Conservation (phyloP, 2,797 vertebrate genomes). For the Channa striata region DNA sequence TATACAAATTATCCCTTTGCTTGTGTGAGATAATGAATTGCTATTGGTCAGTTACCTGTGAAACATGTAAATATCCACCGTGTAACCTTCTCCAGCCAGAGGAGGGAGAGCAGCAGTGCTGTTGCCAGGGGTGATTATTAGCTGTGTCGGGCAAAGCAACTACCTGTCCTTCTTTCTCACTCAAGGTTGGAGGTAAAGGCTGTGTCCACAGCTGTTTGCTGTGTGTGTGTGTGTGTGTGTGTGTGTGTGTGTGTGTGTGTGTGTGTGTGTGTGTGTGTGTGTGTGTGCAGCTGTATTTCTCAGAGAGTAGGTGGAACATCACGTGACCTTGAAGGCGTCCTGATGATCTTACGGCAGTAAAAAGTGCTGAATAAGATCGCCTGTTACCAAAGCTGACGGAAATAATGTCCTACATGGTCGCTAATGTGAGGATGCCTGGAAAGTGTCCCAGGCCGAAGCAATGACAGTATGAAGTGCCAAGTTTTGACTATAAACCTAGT, state of each 20-base stretch:
- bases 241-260: constrained; percentile 22
- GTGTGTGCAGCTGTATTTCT: constrained; percentile 12
- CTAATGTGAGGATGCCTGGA: constrained; percentile 34
- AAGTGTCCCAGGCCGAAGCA: constrained; percentile 31
- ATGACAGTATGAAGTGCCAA: constrained; percentile 9
- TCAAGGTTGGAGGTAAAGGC: constrained; percentile 9
- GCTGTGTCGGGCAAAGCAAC: constrained; percentile 34
- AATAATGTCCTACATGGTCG: constrained; percentile 36
- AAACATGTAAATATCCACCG: constrained; percentile 57
- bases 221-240: constrained; percentile 15
- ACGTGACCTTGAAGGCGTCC: constrained; percentile 36
- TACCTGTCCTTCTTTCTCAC: constrained; percentile 15
- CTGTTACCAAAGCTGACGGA: constrained; percentile 42
- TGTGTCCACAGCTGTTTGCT: constrained; percentile 31
- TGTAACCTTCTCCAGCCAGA: constrained; percentile 10
- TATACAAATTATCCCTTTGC: constrained; percentile 32
- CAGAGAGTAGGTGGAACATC: background rate
- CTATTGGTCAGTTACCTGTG: constrained; percentile 48
- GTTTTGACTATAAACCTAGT: background rate
- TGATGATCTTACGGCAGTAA: constrained; percentile 26
- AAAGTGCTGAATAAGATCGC: constrained; percentile 49
- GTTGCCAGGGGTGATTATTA: constrained; percentile 48
- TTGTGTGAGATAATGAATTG: constrained; percentile 49
- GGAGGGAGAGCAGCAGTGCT: constrained; percentile 7
- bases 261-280: constrained; percentile 15